Evolutionary conservation across 2,113 vertebrate species (phyloP).

Genomic region (Tamias sibiricus): DNA sequence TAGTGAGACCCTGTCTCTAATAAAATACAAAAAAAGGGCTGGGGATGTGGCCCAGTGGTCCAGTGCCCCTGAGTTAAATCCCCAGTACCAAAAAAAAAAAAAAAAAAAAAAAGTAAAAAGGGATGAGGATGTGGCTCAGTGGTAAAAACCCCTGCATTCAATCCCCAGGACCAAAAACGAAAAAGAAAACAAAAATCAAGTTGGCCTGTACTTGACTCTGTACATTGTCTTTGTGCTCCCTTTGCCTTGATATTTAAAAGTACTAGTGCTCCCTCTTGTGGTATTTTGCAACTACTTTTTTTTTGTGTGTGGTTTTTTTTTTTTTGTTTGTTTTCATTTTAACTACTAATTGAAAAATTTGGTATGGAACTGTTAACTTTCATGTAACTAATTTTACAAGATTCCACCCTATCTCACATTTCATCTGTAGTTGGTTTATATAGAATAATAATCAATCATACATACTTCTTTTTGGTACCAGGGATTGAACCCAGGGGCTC

Average conservation of each 20-base stretch:
- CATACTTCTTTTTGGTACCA: no score
- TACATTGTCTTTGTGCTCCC: neutral
- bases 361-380: neutral
- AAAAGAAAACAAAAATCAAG: neutral
- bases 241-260: neutral
- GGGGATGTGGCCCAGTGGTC: no score
- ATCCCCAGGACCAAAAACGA: no score
- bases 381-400: neutral
- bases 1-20: no score
- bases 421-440: slow-evolving; percentile 13
- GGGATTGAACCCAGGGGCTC: no score
- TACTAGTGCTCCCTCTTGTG: slow-evolving; percentile 64
- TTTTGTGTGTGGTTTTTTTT: neutral
- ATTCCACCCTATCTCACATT: neutral
- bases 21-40: no score
- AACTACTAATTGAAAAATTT: neutral
- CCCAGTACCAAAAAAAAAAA: no score
- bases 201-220: neutral
- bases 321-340: no score
- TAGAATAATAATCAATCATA: neutral
- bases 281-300: neutral
- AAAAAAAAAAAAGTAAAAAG: accelerated
- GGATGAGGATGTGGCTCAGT: no score
- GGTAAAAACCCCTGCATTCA: no score
- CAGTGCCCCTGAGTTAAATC: no score